phyloP scores from a whole-genome alignment of 2,113 vertebrate species.

The Genyomyrus donnyi region DNA sequence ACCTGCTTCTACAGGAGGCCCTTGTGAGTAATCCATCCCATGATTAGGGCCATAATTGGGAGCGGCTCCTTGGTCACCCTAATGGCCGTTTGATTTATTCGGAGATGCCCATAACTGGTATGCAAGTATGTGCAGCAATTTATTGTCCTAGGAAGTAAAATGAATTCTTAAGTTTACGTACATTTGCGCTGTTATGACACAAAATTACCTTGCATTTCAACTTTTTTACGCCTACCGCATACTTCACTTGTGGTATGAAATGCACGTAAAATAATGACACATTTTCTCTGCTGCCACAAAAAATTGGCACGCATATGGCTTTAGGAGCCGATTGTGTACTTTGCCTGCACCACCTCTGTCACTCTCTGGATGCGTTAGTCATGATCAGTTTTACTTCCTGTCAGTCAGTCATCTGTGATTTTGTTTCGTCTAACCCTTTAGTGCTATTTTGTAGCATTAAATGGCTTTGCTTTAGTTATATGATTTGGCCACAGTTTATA shows the following conservation, averaged over 20 bases:
- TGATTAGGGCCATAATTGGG: not conserved
- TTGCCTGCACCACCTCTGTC: not conserved
- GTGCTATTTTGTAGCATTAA: not conserved
- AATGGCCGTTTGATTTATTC: not conserved
- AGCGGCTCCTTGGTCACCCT: not conserved
- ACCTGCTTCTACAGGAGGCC: conserved; percentile 70
- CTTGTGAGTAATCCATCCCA: conserved; percentile 61
- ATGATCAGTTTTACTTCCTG: not conserved
- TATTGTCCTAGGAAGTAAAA: not conserved
- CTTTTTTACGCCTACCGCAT: not conserved
- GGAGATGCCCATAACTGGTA: not conserved
- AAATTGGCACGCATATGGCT: not conserved
- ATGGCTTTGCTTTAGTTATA: not conserved
- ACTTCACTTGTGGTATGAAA: not conserved
- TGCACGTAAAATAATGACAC: not conserved
- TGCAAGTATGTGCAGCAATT: not conserved
- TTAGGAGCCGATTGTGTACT: not conserved
- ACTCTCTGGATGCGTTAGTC: not conserved
- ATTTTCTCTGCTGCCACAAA: not conserved
- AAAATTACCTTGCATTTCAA: not conserved
- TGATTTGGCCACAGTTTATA: not conserved
- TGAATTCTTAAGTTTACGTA: not conserved
- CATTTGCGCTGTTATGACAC: not conserved
- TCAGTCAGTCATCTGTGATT: not conserved
- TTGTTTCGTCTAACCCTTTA: not conserved